Evolutionary conservation across 2,113 vertebrate species (phyloP).

Genomic region (Isurus oxyrinchus): DNA sequence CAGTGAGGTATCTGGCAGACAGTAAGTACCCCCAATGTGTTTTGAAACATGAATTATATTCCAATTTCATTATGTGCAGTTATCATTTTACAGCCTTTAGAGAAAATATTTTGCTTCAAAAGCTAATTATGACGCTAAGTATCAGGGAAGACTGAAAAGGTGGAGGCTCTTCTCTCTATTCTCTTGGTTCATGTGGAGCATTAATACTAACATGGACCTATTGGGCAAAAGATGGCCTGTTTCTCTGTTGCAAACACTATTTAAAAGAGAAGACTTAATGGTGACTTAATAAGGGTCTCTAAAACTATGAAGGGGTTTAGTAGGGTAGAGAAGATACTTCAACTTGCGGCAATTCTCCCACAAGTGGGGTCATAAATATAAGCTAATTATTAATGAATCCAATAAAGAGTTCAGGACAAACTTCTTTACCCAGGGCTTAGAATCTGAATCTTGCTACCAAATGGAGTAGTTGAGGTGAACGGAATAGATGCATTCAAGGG

Average conservation of each 20-base stretch:
- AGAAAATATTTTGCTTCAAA: background rate
- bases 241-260: background rate
- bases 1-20: background rate
- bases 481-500: background rate
- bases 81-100: background rate
- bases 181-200: background rate
- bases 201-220: background rate
- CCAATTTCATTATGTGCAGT: background rate
- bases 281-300: too few relatives aligned
- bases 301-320: too few relatives aligned
- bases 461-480: background rate
- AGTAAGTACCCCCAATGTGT: background rate
- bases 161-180: too few relatives aligned
- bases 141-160: too few relatives aligned
- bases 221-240: background rate
- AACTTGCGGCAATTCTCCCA: too few relatives aligned
- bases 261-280: too few relatives aligned
- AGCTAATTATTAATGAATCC: too few relatives aligned
- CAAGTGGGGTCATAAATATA: too few relatives aligned
- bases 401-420: too few relatives aligned
- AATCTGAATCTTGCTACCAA: background rate
- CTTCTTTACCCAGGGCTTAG: too few relatives aligned
- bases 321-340: too few relatives aligned
- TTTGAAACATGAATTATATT: background rate
- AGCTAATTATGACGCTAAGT: background rate